These are phyloP conservation scores for Mesoclemmys tuberculata DNA, from an alignment of 2,113 vertebrate genomes.

Conservation along the genomic window DNA sequence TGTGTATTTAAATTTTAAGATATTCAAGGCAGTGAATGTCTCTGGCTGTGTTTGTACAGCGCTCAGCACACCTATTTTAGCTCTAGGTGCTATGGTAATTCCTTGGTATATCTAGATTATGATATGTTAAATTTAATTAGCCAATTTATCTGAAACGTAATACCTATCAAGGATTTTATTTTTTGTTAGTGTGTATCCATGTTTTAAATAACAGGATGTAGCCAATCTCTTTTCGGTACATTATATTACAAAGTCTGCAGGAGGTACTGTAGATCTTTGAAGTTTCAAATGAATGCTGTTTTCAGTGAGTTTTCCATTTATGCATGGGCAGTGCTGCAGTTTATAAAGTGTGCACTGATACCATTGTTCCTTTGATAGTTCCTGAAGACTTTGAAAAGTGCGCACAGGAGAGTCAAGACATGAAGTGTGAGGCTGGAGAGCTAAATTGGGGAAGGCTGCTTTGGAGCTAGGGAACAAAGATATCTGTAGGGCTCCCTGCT, in stretches of 20 bases:
- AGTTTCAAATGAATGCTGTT: neutral
- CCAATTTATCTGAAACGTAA: neutral
- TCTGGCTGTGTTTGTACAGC: neutral
- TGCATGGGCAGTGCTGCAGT: neutral
- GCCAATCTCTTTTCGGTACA: neutral
- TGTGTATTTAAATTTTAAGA: neutral
- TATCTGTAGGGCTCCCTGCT: neutral
- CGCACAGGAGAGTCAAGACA: neutral
- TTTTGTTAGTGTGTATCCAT: neutral
- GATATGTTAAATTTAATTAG: neutral
- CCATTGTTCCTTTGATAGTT: neutral
- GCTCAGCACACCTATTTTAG: neutral
- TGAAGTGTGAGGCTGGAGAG: neutral
- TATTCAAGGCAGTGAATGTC: neutral
- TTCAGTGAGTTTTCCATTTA: neutral
- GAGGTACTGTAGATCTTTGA: neutral
- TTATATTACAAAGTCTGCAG: neutral
- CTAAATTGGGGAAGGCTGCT: neutral
- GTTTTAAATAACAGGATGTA: neutral
- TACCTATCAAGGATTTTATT: neutral
- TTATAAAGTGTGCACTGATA: neutral
- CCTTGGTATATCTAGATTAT: neutral
- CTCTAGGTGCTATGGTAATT: neutral
- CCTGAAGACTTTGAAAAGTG: neutral
- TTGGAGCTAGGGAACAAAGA: neutral